Evolutionary conservation across 2,113 vertebrate genomes (phyloP).

Genomic region (Agapornis roseicollis): DNA sequence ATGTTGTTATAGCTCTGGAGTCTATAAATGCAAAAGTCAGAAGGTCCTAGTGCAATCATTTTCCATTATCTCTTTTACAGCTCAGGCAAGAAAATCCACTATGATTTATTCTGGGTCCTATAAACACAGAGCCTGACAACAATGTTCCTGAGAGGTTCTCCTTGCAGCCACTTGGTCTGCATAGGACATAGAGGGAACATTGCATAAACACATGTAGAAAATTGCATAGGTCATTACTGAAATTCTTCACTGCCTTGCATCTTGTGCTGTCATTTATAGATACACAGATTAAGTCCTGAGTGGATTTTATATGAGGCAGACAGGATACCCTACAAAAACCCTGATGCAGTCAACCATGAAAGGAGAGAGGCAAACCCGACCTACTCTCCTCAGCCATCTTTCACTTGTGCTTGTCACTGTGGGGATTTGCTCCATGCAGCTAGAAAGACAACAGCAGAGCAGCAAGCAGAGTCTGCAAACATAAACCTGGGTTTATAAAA

Average conservation of each 20-base stretch:
- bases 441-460: not conserved
- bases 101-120: not conserved
- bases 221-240: not conserved
- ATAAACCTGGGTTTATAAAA: not conserved
- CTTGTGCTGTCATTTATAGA: not conserved
- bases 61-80: not conserved
- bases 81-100: not conserved
- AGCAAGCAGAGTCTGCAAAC: not conserved
- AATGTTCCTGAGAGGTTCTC: not conserved
- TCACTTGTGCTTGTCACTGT: rapidly evolving
- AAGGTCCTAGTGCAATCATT: not conserved
- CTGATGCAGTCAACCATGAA: rapidly evolving
- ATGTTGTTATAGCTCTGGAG: not conserved
- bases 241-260: not conserved
- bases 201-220: not conserved
- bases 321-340: not conserved
- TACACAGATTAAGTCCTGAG: not conserved
- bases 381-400: not conserved
- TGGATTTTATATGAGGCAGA: not conserved
- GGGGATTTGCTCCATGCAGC: not conserved
- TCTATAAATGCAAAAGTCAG: not conserved
- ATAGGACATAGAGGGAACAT: rapidly evolving
- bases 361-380: not conserved
- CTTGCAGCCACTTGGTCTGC: not conserved
- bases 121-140: not conserved